Percentiles rank a stretch among this genome's conserved stretches.
Conservation (phyloP, 1,140 invertebrate genomes). For the Myzus persicae region DNA sequence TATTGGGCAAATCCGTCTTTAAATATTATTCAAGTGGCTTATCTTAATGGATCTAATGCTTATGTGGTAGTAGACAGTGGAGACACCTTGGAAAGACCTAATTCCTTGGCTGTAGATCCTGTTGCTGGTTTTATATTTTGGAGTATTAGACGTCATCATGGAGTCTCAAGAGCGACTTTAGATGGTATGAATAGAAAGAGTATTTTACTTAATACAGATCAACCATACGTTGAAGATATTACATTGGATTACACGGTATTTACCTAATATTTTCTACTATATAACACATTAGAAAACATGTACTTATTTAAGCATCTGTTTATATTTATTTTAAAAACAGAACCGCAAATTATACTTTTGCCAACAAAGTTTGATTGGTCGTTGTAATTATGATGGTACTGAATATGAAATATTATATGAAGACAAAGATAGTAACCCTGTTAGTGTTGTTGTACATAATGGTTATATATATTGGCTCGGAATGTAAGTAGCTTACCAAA, state of each 20-base stretch:
- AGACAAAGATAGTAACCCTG: slow-evolving; percentile 63
- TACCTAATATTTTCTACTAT: background rate
- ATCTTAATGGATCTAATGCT: slow-evolving; percentile 66
- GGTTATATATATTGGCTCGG: slow-evolving; percentile 70
- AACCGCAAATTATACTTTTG: slow-evolving; percentile 82
- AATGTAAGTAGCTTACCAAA: slow-evolving; percentile 65
- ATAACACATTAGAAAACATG: background rate
- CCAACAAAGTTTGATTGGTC: slow-evolving; percentile 74
- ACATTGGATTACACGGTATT: slow-evolving; percentile 69
- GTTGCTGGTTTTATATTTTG: slow-evolving; percentile 72
- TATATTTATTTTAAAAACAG: slow-evolving; percentile 60
- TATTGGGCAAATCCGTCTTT: slow-evolving; percentile 73
- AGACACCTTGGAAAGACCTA: slow-evolving; percentile 65
- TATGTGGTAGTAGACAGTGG: slow-evolving; percentile 67
- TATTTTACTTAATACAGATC: slow-evolving; percentile 64
- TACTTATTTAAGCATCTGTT: slow-evolving; percentile 60
- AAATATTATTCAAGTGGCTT: slow-evolving; percentile 69
- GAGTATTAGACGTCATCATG: slow-evolving; percentile 67
- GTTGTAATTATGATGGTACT: slow-evolving; percentile 67
- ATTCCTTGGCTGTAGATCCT: slow-evolving; percentile 73
- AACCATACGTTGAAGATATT: slow-evolving; percentile 69
- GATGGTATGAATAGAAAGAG: slow-evolving; percentile 70
- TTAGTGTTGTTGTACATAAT: slow-evolving; percentile 67
- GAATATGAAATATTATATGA: slow-evolving; percentile 63
- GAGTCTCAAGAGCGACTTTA: slow-evolving; percentile 69